phyloP scores from a whole-genome alignment of 2,888 invertebrate genomes.

The Cantharis lateralis region DNA sequence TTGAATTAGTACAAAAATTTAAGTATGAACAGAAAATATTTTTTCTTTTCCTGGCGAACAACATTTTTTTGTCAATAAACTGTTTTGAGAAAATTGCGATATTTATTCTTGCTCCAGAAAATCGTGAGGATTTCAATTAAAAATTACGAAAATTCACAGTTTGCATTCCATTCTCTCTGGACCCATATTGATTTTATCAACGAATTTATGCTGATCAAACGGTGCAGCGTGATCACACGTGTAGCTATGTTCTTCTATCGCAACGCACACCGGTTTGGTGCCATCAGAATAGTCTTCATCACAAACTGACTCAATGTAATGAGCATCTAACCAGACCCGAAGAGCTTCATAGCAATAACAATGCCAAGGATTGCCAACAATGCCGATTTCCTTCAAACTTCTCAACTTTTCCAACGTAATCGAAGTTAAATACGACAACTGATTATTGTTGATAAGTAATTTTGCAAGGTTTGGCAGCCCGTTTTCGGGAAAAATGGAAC shows the following conservation, averaged over 20 bases:
- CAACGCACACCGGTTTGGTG: slow-evolving; percentile 15
- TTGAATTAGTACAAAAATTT: too few relatives aligned
- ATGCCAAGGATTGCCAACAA: slow-evolving; percentile 25
- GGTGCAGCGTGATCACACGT: neutral
- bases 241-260: neutral
- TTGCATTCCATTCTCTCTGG: neutral
- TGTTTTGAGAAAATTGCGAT: neutral
- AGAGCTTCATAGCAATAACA: slow-evolving; percentile 19
- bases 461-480: slow-evolving; percentile 4
- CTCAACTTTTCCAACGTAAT: neutral
- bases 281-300: slow-evolving; percentile 18
- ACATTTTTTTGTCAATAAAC: too few relatives aligned
- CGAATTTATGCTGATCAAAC: neutral
- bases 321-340: slow-evolving; percentile 4
- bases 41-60: too few relatives aligned
- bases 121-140: too few relatives aligned
- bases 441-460: slow-evolving; percentile 8
- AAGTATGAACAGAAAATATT: too few relatives aligned
- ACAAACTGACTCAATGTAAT: slow-evolving; percentile 9
- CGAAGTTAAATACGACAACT: slow-evolving; percentile 6
- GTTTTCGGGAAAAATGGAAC: slow-evolving; percentile 1
- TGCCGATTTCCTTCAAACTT: slow-evolving; percentile 5
- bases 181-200: neutral
- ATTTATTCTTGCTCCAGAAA: too few relatives aligned
- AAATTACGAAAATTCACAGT: neutral